A percentile compares a stretch with the other conserved stretches of the same genome.
Conservation (phyloP, 2,797 vertebrate species). For the Phrynocephalus forsythii region DNA sequence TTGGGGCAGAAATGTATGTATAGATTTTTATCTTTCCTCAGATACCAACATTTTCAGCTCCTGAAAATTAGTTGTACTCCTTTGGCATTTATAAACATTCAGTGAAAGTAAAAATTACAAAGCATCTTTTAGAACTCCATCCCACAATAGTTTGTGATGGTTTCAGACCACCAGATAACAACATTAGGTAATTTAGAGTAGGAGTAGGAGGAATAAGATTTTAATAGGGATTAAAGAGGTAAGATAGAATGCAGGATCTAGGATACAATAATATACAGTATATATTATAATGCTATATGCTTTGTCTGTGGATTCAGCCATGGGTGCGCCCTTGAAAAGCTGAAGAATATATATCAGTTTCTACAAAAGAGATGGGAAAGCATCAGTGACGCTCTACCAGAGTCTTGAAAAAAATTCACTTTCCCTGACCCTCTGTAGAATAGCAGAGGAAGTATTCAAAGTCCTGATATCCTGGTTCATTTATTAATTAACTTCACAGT, state of each 20-base stretch:
- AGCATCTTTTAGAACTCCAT: not conserved
- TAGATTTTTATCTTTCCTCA: slow-evolving; percentile 21
- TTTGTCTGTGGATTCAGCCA: too few species aligned
- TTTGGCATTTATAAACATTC: not conserved
- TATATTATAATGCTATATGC: too few species aligned
- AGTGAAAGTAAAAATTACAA: too few species aligned
- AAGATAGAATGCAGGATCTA: not conserved
- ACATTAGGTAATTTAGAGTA: not conserved
- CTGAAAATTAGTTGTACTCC: not conserved
- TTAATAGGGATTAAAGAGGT: not conserved
- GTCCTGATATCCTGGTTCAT: not conserved
- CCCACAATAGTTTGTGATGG: not conserved
- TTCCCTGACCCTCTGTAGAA: too few species aligned
- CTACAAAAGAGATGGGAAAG: too few species aligned
- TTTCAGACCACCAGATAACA: not conserved
- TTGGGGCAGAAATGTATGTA: not conserved
- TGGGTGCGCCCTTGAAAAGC: too few species aligned
- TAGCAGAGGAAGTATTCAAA: too few species aligned
- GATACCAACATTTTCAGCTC: not conserved
- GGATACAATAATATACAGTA: too few species aligned
- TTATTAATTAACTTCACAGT: not conserved
- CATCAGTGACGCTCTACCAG: too few species aligned
- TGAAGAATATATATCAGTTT: too few species aligned
- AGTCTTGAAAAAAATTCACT: too few species aligned
- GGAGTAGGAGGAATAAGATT: not conserved